Evolutionary conservation across 2,797 vertebrate genomes (phyloP), one percentile per base, ranked within the genome.

Genomic region (Scyliorhinus canicula): DNA sequence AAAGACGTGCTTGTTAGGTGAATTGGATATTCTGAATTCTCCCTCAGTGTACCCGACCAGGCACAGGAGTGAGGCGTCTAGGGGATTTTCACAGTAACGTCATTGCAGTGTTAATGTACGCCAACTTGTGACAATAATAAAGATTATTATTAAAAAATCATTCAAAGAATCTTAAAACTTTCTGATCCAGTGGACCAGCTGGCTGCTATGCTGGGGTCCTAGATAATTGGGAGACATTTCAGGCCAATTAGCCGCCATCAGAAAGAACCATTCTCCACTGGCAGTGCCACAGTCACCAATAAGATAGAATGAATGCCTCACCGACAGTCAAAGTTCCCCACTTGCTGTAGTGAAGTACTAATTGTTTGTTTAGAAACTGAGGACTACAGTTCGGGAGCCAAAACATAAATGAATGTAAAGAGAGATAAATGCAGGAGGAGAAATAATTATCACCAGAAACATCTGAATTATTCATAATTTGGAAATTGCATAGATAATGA

Each of bases 391-490:
- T 91, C 40, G 35, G 55, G 88, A 63, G 57, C 57, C 86, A 91
- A 63, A 52, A 63, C 2, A 91, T 91, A 91, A 91, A 63, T 91
- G 63, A 63, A 21, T 91, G 57, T 26, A 91, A 44, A 91, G 88
- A 91, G 88, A 91, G 88, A 63, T n/a, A 55, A n/a, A 24, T 91
- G 55, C 35, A 63, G 88, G n/a, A 63, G 57, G 44, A 26, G n/a
- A 63, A 91, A 26, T 91, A 91, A 63, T 91, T 91, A 60, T 63
- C 88, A 91, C 35, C 57, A 24, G 55, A 63, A 91, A 28, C 12
- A 40, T 63, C 6, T 91, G 88, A 91, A 91, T 91, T n/a, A 86
- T 50, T n/a, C 86, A 91, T 91, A 63, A 63, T 91, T 19, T 90
- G 21, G 52, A 57, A 60, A 57, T 90, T 60, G 86, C 35, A 60